phyloP scores from a whole-genome alignment of 2,113 vertebrate genomes.

The Protobothrops mucrosquamatus region DNA sequence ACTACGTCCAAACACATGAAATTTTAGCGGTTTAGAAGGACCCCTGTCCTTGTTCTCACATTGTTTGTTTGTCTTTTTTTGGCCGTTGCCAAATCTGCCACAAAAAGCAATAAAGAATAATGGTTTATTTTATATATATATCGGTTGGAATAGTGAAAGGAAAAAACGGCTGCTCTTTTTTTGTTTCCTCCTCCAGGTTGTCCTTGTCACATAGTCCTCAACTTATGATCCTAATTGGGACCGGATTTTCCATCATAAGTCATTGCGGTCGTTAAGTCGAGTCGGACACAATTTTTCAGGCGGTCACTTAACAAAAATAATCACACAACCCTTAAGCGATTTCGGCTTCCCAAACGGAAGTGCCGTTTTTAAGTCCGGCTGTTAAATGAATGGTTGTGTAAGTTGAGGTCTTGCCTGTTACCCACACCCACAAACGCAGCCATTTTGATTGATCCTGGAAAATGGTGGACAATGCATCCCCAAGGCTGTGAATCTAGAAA shows the following conservation, averaged over 20 bases:
- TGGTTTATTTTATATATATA: neutral
- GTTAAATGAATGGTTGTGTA: fast-evolving
- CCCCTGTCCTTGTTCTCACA: neutral
- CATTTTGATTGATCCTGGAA: neutral
- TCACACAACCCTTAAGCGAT: fast-evolving
- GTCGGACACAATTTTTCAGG: neutral
- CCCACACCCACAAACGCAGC: neutral
- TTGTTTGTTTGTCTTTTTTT: neutral
- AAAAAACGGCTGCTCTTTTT: neutral
- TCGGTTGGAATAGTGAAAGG: neutral
- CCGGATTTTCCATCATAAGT: neutral
- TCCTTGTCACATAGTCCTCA: neutral
- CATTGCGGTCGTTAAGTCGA: neutral
- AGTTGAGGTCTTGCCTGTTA: neutral
- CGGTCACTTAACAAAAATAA: neutral
- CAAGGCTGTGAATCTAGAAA: no score
- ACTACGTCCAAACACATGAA: neutral
- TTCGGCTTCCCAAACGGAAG: no score
- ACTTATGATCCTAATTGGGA: neutral
- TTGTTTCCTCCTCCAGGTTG: neutral
- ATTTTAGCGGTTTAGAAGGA: neutral
- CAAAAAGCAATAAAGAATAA: constrained; percentile 2
- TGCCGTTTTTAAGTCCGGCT: neutral
- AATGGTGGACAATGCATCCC: no score
- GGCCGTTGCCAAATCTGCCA: neutral